Evolutionary conservation across 2,888 invertebrate genomes (phyloP).

Genomic region (Sinelater perroti): DNA sequence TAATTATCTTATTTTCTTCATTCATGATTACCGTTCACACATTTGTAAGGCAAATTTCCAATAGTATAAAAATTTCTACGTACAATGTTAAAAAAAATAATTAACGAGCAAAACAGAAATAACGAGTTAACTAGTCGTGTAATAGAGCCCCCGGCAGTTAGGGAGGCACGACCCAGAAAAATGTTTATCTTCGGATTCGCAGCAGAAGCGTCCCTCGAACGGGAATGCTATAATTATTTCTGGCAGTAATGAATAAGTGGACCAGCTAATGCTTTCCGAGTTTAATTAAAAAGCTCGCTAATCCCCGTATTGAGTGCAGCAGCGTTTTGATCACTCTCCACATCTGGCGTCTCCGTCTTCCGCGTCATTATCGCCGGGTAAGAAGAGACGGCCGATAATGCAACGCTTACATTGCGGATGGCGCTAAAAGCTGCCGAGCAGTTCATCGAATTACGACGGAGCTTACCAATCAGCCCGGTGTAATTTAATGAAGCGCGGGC

Average conservation of each 20-base stretch:
- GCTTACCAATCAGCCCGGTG: conserved; percentile 16
- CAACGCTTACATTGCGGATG: conserved; percentile 9
- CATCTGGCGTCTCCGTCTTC: background rate
- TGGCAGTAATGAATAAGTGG: conserved; percentile 12
- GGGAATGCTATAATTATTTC: conserved; percentile 7
- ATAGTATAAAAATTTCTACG: no score
- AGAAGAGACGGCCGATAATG: conserved; percentile 4
- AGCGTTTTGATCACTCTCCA: background rate
- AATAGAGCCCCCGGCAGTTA: no score
- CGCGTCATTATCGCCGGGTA: background rate
- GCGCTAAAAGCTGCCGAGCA: conserved; percentile 15
- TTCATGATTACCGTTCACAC: no score
- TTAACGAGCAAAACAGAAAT: no score
- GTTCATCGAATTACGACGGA: conserved; percentile 17
- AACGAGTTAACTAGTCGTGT: no score
- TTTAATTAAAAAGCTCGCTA: conserved; percentile 25
- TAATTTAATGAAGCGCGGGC: conserved; percentile 12
- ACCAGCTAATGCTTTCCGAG: conserved; percentile 5
- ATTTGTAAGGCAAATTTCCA: no score
- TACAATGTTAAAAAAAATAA: no score
- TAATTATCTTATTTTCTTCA: no score
- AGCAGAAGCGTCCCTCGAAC: background rate
- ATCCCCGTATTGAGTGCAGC: conserved; percentile 5
- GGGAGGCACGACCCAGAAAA: no score
- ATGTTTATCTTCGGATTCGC: no score